These are phyloP conservation scores for Balaeniceps rex DNA, from an alignment of 2,113 vertebrate genomes.

Conservation along the genomic window DNA sequence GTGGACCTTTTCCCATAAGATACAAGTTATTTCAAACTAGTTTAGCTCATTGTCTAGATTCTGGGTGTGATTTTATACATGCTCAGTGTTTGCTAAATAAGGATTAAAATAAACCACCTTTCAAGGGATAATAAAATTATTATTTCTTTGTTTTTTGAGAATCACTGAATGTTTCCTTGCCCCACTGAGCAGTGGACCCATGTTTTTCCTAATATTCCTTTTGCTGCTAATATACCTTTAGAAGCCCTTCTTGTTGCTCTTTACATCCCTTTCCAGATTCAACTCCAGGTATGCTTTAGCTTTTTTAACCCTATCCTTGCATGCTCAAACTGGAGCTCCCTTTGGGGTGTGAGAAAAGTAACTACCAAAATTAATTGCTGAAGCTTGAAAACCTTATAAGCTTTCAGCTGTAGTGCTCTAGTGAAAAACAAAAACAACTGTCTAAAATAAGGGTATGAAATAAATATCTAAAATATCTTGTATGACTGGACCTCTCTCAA, in stretches of 20 bases:
- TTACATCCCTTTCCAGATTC: background rate
- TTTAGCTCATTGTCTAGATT: background rate
- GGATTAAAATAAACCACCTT: background rate
- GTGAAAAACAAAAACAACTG: background rate
- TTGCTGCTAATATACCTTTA: background rate
- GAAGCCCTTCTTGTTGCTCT: background rate
- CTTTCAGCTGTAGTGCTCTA: background rate
- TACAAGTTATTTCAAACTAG: background rate
- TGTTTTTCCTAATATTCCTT: background rate
- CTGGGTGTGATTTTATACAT: background rate
- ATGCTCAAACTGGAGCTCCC: background rate
- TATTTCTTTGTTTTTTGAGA: background rate
- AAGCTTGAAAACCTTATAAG: background rate
- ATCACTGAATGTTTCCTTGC: background rate
- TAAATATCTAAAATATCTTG: background rate
- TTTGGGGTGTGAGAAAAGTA: background rate
- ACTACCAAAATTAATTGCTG: background rate
- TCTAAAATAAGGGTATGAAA: background rate
- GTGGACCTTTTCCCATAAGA: background rate
- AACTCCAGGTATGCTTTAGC: background rate
- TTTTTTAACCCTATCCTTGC: background rate
- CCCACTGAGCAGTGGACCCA: too few relatives aligned
- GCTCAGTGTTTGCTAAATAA: background rate
- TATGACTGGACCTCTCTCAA: fast-evolving
- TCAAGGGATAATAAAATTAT: background rate